A percentile compares a stretch with the other conserved stretches of the same genome.
phyloP scores from a whole-genome alignment of 1,140 invertebrate species.

The Trichomalopsis sarcophagae region DNA sequence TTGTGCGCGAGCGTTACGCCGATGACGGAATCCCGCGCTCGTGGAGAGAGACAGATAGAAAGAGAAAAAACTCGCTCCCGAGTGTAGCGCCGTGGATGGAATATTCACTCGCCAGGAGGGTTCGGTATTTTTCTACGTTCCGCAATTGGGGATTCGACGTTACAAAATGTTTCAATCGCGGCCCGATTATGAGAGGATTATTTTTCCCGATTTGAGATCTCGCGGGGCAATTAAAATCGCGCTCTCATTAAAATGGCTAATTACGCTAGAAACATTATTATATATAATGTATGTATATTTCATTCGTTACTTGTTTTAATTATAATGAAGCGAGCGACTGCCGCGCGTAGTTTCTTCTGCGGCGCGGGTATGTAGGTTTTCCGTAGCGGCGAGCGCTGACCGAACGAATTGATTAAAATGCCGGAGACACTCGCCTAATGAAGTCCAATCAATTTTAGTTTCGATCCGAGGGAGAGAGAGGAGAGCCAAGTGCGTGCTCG shows the following conservation, averaged over 20 bases:
- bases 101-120: background rate
- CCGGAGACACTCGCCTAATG: background rate
- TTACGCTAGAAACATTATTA: background rate
- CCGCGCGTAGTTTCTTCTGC: background rate
- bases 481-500: background rate
- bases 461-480: background rate
- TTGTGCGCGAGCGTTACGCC: background rate
- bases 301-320: background rate
- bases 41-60: background rate
- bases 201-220: background rate
- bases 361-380: background rate
- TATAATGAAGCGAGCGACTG: background rate
- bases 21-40: background rate
- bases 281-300: background rate
- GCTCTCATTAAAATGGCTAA: too few relatives aligned
- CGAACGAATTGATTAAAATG: constrained; percentile 4
- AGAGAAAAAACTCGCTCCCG: too few relatives aligned
- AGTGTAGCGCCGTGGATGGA: background rate
- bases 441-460: background rate
- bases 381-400: background rate
- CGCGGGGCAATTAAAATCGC: background rate
- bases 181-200: background rate
- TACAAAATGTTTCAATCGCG: too few relatives aligned
- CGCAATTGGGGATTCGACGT: background rate
- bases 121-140: background rate